Evolutionary conservation across 1,140 invertebrate species (phyloP).

Genomic region (Contarinia nasturtii): DNA sequence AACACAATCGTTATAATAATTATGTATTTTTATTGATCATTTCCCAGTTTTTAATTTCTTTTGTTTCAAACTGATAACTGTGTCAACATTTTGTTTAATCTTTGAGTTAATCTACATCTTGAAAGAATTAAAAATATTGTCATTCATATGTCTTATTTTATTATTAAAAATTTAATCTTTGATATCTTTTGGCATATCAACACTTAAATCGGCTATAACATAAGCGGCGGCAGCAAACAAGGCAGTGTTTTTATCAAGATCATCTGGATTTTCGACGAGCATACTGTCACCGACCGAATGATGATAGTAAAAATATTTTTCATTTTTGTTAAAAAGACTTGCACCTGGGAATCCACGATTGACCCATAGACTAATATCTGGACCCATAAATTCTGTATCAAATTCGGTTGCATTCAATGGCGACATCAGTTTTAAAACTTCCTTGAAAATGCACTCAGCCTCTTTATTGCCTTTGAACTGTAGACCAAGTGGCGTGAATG

Average conservation of each 20-base stretch:
- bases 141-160: too few species aligned
- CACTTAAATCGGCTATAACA: conserved; percentile 47
- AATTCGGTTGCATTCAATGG: conserved; percentile 23
- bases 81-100: too few species aligned
- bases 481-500: conserved; percentile 33
- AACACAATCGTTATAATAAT: too few species aligned
- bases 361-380: conserved; percentile 44
- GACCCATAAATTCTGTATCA: conserved; percentile 26
- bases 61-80: too few species aligned
- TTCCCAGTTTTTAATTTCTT: too few species aligned
- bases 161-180: too few species aligned
- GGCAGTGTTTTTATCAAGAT: conserved; percentile 47
- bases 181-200: conserved; percentile 34
- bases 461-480: conserved; percentile 32
- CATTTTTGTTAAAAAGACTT: conserved; percentile 43
- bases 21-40: too few species aligned
- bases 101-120: too few species aligned
- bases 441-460: conserved; percentile 40
- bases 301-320: conserved; percentile 67
- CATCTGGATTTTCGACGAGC: conserved; percentile 41
- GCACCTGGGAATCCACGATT: conserved; percentile 43
- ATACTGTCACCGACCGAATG: conserved; percentile 63
- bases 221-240: conserved; percentile 57
- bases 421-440: conserved; percentile 33
- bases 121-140: too few species aligned